Base-by-base conservation (phyloP, 2,113 vertebrate species). In the Tyto alba region DNA sequence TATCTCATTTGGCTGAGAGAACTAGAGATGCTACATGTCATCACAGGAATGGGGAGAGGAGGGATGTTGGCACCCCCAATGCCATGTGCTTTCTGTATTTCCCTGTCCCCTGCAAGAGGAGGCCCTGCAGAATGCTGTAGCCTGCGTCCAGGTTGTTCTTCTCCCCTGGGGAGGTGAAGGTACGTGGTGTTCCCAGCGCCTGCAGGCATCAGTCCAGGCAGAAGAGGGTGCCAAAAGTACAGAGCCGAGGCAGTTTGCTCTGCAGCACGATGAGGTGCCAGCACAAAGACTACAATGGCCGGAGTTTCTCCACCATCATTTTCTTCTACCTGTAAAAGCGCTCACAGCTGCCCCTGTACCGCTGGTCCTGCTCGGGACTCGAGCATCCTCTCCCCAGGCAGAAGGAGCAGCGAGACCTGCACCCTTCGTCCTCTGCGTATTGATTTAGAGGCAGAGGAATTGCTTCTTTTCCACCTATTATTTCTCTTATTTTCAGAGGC, bases 251-350 rank as follows among this genome's bases (percentile, higher is more conserved):
- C 50, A 55, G 53, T 47, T 77, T 25, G 34, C 47, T 77, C n/a
- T 2, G 1, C 17, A n/a, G 62, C 2, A 1, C 0, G 0, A 3
- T 4, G 26, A 76, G 50, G 73, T 71, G 43, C 67, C 10, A 1
- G 32, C 59, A 17, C 22, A 2, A 32, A 55, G 38, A 34, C 36
- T 23, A 10, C 3, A 0, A 1, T 3, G 14, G 18, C 68, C 57
- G 57, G n/a, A 27, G 22, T 27, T 74, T 50, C 59, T 74, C 38
- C 30, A 26, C 21, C 34, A 5, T 18, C 43, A 1, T n/a, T 88
- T 85, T 60, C 22, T 79, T 57, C 10, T 23, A 40, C 48, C 26
- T 45, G 22, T 4, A 40, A 45, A 52, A 60, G 9, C 0, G 0
- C 38, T 52, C 13, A 13, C 5, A 41, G 86, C 62, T 85, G 56